Evolutionary conservation across 2,113 vertebrate genomes (phyloP).

Genomic region (Cebus imitator): DNA sequence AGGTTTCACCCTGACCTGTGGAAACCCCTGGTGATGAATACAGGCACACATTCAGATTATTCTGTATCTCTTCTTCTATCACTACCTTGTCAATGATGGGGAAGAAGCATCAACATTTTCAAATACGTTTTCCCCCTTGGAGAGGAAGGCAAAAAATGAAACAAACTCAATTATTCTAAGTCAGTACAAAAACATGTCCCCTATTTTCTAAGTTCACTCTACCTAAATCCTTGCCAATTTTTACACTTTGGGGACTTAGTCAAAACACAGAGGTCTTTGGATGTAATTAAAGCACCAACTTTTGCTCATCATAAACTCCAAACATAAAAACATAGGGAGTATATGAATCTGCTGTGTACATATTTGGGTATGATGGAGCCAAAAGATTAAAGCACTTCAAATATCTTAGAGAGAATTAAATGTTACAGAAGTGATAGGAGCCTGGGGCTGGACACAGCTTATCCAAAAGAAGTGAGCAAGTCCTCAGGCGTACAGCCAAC

Average conservation of each 20-base stretch:
- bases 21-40: background rate
- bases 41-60: accelerated
- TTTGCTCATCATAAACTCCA: background rate
- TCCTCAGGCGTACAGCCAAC: background rate
- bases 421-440: background rate
- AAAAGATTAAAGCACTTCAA: background rate
- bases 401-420: background rate
- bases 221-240: background rate
- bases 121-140: background rate
- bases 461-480: too few species aligned
- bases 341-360: background rate
- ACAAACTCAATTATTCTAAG: background rate
- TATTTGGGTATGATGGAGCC: background rate
- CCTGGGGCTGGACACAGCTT: background rate
- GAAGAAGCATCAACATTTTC: background rate
- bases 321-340: background rate
- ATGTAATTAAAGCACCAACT: background rate
- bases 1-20: background rate
- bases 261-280: background rate
- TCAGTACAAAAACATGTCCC: background rate
- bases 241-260: background rate
- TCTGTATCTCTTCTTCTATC: too few species aligned
- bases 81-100: background rate
- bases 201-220: background rate
- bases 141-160: background rate